These are phyloP conservation scores for Bufotes viridis DNA, from an alignment of 2,797 vertebrate genomes.

Conservation along the genomic window DNA sequence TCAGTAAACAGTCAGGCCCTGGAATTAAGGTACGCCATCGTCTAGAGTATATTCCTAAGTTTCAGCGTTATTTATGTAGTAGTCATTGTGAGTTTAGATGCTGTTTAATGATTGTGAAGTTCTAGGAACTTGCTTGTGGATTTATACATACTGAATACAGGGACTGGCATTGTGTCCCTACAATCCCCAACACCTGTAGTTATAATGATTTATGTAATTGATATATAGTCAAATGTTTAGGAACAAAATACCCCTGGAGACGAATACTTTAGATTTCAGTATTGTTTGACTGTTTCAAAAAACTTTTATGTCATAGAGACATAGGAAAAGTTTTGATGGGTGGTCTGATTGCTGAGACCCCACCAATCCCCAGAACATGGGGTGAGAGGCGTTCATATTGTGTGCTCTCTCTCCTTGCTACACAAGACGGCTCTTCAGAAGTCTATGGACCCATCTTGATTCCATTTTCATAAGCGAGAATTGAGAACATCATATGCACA, in stretches of 20 bases:
- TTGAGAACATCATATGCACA: no score
- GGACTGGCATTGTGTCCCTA: not conserved
- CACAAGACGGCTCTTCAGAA: no score
- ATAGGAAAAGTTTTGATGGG: no score
- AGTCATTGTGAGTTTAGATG: not conserved
- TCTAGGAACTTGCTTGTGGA: not conserved
- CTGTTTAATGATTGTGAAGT: not conserved
- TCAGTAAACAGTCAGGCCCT: not conserved
- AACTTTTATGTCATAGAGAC: no score
- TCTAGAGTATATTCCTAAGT: not conserved
- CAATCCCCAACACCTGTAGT: not conserved
- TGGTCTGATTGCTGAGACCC: no score
- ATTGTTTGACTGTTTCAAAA: not conserved
- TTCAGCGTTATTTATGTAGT: not conserved
- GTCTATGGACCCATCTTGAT: no score
- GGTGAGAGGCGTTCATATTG: no score
- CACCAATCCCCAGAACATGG: no score
- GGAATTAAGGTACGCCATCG: slow-evolving; percentile 7
- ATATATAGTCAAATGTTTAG: not conserved
- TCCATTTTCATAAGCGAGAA: no score
- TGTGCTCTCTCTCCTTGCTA: no score
- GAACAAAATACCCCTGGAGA: not conserved
- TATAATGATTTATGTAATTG: not conserved
- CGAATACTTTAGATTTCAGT: not conserved
- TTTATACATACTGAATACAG: not conserved